Base-by-base conservation (phyloP, 1,140 invertebrate species). In the Pteromalus puparum region DNA sequence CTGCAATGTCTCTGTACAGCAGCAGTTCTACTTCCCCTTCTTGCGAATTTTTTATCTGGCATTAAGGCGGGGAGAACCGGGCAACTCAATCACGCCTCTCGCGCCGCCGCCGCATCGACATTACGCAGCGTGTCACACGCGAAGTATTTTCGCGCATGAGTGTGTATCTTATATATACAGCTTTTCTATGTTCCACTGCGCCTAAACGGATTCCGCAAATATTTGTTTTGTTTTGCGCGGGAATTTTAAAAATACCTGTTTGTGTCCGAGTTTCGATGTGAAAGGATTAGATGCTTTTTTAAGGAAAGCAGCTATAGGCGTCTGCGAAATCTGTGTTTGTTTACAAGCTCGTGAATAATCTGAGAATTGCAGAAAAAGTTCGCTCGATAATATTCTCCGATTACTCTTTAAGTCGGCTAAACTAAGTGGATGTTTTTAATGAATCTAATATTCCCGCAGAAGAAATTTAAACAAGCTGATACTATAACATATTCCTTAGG, bases 41-140 rank as follows among this genome's bases (percentile, higher is more conserved):
- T n/a, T n/a, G n/a, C n/a, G n/a, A n/a, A n/a, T 85, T 85, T 76
- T 85, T 85, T 81, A 85, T 85, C 78, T 85, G 53, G 61, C 42
- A 75, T 76, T 85, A 81, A 80, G 46, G n/a, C 70, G 46, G 72
- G n/a, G 76, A 73, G 67, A 72, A 70, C 1, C 67, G n/a, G 38
- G 68, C 77, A 75, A 80, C 83, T 84, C 77, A 80, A 84, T 84
- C 70, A 75, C 77, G 83, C 53, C 75, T 83, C 67, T 77, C 42
- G 13, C 34, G 72, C 21, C 30, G 0, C 6, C 1, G 4, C 28
- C 26, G 15, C 38, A 81, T 81, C 80, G 46, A 81, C 38, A 26
- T 70, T 48, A 72, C 42, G 12, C 26, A 12, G 28, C 2, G 26
- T 34, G 21, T 34, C 15, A 34, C 38, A 46, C 15, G 34, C 72